phyloP scores from a whole-genome alignment of 1,140 invertebrate species.

The Hypothenemus hampei region DNA sequence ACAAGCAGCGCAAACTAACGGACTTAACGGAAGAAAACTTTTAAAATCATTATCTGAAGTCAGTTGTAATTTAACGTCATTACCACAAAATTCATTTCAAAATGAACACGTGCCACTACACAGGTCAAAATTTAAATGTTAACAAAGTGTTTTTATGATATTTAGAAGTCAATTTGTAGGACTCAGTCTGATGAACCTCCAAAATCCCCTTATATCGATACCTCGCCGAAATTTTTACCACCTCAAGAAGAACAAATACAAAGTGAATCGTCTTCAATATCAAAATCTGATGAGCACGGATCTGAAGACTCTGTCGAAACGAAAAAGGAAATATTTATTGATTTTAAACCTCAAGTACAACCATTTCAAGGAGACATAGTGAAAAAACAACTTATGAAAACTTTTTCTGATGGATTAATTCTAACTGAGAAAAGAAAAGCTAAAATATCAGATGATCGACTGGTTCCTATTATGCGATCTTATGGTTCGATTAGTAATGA shows the following conservation, averaged over 20 bases:
- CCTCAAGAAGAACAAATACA: conserved; percentile 27
- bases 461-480: conserved; percentile 48
- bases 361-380: conserved; percentile 37
- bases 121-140: conserved; percentile 35
- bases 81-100: conserved; percentile 32
- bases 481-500: conserved; percentile 55
- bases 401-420: conserved; percentile 75
- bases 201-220: conserved; percentile 60
- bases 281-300: conserved; percentile 36
- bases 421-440: conserved; percentile 57
- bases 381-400: conserved; percentile 66
- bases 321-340: conserved; percentile 78
- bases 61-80: conserved; percentile 51
- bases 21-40: conserved; percentile 65
- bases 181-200: conserved; percentile 79
- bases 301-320: conserved; percentile 55
- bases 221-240: conserved; percentile 33
- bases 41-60: conserved; percentile 82
- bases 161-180: conserved; percentile 43
- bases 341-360: conserved; percentile 68
- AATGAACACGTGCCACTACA: conserved; percentile 69
- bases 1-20: conserved; percentile 84
- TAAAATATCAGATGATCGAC: conserved; percentile 41
- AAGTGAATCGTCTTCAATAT: conserved; percentile 39
- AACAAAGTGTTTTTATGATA: no score